Evolutionary conservation across 2,113 vertebrate species (phyloP).

Genomic region (Myrmophylax atrothorax): DNA sequence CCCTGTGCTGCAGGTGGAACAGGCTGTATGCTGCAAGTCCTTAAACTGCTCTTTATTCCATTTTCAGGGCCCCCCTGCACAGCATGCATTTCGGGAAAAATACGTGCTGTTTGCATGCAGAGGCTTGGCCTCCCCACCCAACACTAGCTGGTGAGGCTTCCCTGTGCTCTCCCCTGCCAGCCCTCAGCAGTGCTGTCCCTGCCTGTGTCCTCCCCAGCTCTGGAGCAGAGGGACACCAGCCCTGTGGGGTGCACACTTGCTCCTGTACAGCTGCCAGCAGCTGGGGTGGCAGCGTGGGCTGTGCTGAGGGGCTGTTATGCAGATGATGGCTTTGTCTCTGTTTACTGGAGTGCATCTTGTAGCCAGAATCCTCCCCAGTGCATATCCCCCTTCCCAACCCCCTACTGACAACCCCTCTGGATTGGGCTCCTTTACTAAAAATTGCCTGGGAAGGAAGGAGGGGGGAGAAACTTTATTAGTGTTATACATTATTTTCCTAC

Average conservation of each 20-base stretch:
- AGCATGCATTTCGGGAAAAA: background rate
- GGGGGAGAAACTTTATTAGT: constrained; percentile 78
- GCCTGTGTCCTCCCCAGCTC: background rate
- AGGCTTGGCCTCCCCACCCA: background rate
- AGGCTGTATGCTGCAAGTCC: background rate
- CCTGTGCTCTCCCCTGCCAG: background rate
- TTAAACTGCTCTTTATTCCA: fast-evolving
- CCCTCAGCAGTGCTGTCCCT: background rate
- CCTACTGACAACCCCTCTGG: background rate
- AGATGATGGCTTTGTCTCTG: constrained; percentile 66
- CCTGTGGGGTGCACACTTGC: background rate
- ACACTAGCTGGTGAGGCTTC: background rate
- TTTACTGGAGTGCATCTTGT: constrained; percentile 59
- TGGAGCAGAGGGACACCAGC: background rate
- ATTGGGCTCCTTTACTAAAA: constrained; percentile 76
- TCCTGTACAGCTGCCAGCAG: background rate
- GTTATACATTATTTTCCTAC: constrained; percentile 79
- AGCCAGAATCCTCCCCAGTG: constrained; percentile 48
- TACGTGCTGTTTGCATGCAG: fast-evolving
- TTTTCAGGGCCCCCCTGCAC: background rate
- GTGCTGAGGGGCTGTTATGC: background rate
- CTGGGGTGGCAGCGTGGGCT: background rate
- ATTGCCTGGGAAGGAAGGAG: constrained; percentile 72
- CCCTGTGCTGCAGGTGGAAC: background rate
- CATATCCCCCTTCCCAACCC: background rate